Conservation (phyloP, 1,140 invertebrate genomes). For the Microplitis mediator region DNA sequence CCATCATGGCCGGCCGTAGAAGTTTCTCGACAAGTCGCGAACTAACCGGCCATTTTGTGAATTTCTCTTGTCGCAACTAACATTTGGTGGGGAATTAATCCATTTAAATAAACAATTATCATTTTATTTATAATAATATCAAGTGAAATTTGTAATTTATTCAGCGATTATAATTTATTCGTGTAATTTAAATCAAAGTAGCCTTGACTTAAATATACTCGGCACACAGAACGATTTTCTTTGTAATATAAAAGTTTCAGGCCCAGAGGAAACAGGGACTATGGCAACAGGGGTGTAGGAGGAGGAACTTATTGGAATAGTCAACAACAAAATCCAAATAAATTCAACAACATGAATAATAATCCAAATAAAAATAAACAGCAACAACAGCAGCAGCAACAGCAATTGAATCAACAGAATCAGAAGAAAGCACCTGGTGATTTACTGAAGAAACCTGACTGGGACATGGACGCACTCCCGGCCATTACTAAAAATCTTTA, state of each 20-base stretch:
- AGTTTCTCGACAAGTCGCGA: neutral
- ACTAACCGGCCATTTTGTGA: constrained; percentile 36
- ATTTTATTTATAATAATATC: no score
- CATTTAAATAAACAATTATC: no score
- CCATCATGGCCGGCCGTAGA: constrained; percentile 16
- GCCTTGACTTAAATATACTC: no score
- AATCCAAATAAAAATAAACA: constrained; percentile 32
- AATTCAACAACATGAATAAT: constrained; percentile 22
- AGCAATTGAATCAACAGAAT: constrained; percentile 48
- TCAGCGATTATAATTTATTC: no score
- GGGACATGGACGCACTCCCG: constrained; percentile 78
- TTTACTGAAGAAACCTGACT: constrained; percentile 80
- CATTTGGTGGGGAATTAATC: neutral
- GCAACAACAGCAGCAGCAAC: constrained; percentile 39
- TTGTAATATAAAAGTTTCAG: constrained; percentile 44
- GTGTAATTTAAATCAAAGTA: no score
- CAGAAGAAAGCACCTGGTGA: constrained; percentile 75
- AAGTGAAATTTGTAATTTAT: no score
- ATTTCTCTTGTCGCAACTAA: constrained; percentile 18
- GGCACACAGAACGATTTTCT: neutral
- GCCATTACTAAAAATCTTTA: constrained; percentile 94
- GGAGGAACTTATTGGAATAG: constrained; percentile 58
- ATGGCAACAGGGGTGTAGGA: constrained; percentile 50
- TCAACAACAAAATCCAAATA: constrained; percentile 48
- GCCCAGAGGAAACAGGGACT: constrained; percentile 54